A percentile compares a stretch with the other conserved stretches of the same genome.
Evolutionary conservation across 2,113 vertebrate genomes (phyloP).

Genomic region (Anthoscopus minutus): DNA sequence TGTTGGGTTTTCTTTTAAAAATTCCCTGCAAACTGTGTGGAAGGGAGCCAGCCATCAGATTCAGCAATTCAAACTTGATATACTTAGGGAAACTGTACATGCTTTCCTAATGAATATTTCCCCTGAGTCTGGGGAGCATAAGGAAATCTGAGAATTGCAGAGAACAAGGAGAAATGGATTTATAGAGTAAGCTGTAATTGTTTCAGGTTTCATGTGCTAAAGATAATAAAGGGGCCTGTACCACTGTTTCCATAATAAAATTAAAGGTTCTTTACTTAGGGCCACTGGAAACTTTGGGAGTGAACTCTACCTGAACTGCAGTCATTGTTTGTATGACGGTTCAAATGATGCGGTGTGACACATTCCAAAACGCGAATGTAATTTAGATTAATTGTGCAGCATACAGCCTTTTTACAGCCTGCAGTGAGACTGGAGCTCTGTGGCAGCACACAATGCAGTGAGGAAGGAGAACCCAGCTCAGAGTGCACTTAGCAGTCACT

Average conservation of each 20-base stretch:
- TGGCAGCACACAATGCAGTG: neutral
- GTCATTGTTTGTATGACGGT: neutral
- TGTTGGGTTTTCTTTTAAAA: neutral
- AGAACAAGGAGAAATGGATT: conserved; percentile 5
- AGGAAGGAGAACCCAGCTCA: neutral
- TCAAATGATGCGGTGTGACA: neutral
- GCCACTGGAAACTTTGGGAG: neutral
- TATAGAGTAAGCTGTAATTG: conserved; percentile 39
- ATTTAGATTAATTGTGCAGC: conserved; percentile 51
- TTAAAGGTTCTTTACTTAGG: neutral
- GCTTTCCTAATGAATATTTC: conserved; percentile 38
- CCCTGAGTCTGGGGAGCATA: neutral
- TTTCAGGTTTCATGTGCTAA: conserved; percentile 28
- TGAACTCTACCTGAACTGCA: conserved; percentile 37
- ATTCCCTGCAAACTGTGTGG: neutral
- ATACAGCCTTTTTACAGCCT: neutral
- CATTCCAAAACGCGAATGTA: neutral
- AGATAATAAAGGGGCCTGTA: neutral
- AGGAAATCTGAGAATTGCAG: conserved; percentile 22
- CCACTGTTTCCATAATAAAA: neutral
- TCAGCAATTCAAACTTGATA: neutral
- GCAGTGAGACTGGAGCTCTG: neutral
- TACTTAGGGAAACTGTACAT: neutral
- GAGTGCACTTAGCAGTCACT: neutral
- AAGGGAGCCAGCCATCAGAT: neutral